A percentile compares a stretch with the other conserved stretches of the same genome.
These are phyloP conservation scores for Sarcophaga peregrina DNA, from an alignment of 1,140 invertebrate species.

Conservation along the genomic window DNA sequence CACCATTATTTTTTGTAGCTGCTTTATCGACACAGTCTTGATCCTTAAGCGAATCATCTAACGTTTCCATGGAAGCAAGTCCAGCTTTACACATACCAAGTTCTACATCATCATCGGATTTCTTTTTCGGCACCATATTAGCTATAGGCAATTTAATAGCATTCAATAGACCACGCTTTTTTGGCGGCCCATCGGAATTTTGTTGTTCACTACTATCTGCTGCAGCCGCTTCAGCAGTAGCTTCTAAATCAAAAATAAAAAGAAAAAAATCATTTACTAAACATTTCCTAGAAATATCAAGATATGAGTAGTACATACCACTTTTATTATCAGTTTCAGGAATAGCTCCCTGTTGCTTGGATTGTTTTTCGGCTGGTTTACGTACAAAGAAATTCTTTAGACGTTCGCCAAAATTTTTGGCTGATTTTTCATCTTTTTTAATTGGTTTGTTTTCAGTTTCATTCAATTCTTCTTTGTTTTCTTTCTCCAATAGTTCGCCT, in stretches of 20 bases:
- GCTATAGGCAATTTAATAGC: constrained; percentile 75
- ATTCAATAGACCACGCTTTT: constrained; percentile 70
- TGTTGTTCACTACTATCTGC: constrained; percentile 53
- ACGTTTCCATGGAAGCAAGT: constrained; percentile 81
- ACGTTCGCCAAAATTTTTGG: constrained; percentile 57
- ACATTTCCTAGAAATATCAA: neutral
- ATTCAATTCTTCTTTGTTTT: constrained; percentile 56
- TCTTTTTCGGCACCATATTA: constrained; percentile 72
- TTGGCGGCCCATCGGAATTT: constrained; percentile 50
- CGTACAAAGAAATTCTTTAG: constrained; percentile 61
- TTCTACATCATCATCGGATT: constrained; percentile 66
- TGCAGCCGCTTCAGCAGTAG: constrained; percentile 67
- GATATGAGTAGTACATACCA: constrained; percentile 49
- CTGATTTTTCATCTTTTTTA: constrained; percentile 61
- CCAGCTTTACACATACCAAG: constrained; percentile 72
- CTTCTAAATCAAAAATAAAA: constrained; percentile 50
- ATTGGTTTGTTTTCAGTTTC: constrained; percentile 50
- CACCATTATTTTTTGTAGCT: constrained; percentile 70
- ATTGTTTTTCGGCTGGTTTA: constrained; percentile 57
- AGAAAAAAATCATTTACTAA: neutral
- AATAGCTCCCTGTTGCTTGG: constrained; percentile 51
- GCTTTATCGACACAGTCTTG: constrained; percentile 63
- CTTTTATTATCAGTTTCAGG: constrained; percentile 57
- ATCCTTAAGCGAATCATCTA: constrained; percentile 73
- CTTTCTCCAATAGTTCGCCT: constrained; percentile 65